Conservation (phyloP, 2,888 invertebrate genomes). For the Aphrophora alni region DNA sequence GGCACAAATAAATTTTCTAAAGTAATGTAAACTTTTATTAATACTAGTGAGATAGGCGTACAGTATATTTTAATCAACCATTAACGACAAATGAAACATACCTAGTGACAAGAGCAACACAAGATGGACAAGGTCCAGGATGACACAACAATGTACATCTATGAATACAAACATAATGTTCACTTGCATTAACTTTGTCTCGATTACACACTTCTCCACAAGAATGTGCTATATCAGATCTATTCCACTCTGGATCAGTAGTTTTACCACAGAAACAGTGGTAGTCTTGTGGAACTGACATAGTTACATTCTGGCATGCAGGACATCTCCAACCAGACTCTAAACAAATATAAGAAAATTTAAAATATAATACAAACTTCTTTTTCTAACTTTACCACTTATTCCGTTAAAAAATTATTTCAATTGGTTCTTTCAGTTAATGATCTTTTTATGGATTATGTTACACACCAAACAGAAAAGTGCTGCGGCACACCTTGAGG, state of each 20-base stretch:
- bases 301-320: conserved; percentile 86
- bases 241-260: conserved; percentile 75
- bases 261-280: conserved; percentile 89
- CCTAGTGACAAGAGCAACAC: conserved; percentile 75
- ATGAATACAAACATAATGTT: conserved; percentile 55
- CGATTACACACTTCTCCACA: conserved; percentile 88
- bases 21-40: no score
- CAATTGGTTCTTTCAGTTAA: no score
- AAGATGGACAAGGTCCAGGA: conserved; percentile 94
- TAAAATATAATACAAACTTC: background rate
- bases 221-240: conserved; percentile 84
- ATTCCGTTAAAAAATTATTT: no score
- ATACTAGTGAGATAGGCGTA: no score
- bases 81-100: background rate
- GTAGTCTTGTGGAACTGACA: conserved; percentile 79
- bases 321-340: conserved; percentile 95
- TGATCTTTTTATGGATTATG: no score
- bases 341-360: conserved; percentile 48
- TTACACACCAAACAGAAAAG: no score
- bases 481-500: no score
- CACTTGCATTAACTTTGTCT: conserved; percentile 45
- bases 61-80: no score
- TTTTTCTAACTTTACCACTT: no score
- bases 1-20: no score
- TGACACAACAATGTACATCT: conserved; percentile 74